Base-by-base conservation (phyloP, 2,797 vertebrate species). In the Diplodus puntazzo region DNA sequence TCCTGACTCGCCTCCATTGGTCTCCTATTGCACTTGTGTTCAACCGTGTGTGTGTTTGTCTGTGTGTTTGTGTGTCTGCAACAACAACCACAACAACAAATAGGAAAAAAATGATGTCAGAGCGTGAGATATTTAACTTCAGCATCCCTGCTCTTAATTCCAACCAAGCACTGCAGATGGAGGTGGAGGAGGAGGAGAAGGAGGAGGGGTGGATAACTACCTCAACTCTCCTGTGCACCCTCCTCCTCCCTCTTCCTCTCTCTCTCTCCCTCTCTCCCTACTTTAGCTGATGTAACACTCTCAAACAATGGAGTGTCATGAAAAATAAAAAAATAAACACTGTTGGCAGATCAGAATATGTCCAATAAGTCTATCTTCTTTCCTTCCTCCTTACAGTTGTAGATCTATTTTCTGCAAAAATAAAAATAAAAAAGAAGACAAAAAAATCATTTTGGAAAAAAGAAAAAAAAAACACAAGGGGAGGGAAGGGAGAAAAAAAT, bases 111-210 rank as follows among this genome's bases (percentile, higher is more conserved):
- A 67, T n/a, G 34, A 83, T 82, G 73, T 75, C 75, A 80, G 54
- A 68, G 58, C 58, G 48, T 42, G 49, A 65, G 65, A 77, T 79
- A 60, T 86, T 84, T 88, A 87, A 81, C 68, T 82, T 39, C 76
- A 27, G 60, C 55, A 66, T 80, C 69, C 73, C 81, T 75, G 61
- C 82, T 90, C 79, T 84, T 86, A 83, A 88, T 87, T 84, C 82
- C 73, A 75, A 77, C 48, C 52, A 73, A 85, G 83, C 82, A 86
- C 86, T 94, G 89, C 91, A 91, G 88, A 87, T 87, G 87, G 86
- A 82, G 62, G 46, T 60, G 59, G 65, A 18, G 21, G 46, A 14
- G 11, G 64, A n/a, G 34, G 50, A 11, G 17, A 11, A 9, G 18
- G 23, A 11, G 34, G 60, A 9, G 46, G 71, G 45, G 5, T 60